A percentile compares a stretch with the other conserved stretches of the same genome.
These are phyloP conservation scores for Lepidostoma basale DNA, from an alignment of 1,140 invertebrate genomes.

Conservation along the genomic window DNA sequence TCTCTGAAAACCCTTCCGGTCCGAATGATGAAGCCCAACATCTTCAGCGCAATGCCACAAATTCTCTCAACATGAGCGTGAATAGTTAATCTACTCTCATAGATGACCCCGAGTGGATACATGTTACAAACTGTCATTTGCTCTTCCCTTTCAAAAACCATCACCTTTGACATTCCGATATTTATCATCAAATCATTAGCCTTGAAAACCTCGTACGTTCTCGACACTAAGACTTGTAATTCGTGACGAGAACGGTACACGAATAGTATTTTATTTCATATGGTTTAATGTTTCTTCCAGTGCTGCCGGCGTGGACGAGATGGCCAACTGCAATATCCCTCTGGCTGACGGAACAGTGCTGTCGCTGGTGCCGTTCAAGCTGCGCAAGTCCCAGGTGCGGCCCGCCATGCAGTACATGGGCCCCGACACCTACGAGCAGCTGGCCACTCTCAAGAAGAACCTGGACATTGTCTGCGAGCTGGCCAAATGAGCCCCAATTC, in stretches of 20 bases:
- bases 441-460: conserved; percentile 64
- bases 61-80: too few relatives aligned
- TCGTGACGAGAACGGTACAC: not conserved
- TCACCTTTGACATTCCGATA: too few relatives aligned
- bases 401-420: conserved; percentile 62
- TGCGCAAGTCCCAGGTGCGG: conserved; percentile 60
- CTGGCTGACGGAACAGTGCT: conserved; percentile 65
- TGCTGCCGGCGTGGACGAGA: conserved; percentile 53
- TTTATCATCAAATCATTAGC: too few relatives aligned
- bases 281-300: not conserved
- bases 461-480: conserved; percentile 61
- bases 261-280: not conserved
- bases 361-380: conserved; percentile 64
- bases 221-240: not conserved
- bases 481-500: too few relatives aligned
- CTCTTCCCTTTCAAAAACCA: too few relatives aligned
- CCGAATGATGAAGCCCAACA: too few relatives aligned
- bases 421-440: conserved; percentile 58
- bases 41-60: too few relatives aligned
- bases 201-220: too few relatives aligned
- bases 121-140: too few relatives aligned
- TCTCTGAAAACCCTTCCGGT: too few relatives aligned
- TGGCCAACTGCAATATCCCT: conserved; percentile 69
- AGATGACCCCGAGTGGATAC: too few relatives aligned
- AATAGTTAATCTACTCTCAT: too few relatives aligned